Percentiles rank a stretch among this genome's conserved stretches.
Evolutionary conservation across 2,888 invertebrate species (phyloP).

Genomic region (Minunthozetes semirufus): DNA sequence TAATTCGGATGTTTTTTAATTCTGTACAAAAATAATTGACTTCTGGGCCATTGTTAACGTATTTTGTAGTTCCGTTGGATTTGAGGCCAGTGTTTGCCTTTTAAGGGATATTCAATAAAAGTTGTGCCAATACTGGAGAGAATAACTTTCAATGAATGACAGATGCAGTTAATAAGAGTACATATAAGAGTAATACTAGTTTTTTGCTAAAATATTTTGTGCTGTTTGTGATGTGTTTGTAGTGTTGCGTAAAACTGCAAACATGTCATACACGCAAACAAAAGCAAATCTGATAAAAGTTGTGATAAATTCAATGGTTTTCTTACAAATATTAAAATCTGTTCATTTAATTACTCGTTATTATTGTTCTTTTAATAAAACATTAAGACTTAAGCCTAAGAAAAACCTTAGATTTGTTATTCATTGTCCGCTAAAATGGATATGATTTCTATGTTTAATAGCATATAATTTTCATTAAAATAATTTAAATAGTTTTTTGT

Average conservation of each 20-base stretch:
- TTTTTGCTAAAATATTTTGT: not conserved
- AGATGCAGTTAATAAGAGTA: constrained; percentile 17
- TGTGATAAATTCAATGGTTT: too few species aligned
- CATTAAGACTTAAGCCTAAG: not conserved
- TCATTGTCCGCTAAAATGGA: too few species aligned
- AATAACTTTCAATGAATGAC: constrained; percentile 13
- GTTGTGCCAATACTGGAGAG: not conserved
- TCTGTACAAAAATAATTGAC: too few species aligned
- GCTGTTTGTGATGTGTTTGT: not conserved
- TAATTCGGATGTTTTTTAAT: too few species aligned
- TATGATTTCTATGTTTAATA: too few species aligned
- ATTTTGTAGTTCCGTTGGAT: not conserved
- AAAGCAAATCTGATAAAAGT: constrained; percentile 18
- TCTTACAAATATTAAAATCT: constrained; percentile 9
- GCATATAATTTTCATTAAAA: too few species aligned
- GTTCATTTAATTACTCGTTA: not conserved
- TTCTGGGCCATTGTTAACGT: not conserved
- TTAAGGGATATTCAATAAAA: constrained; percentile 11
- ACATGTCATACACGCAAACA: constrained; percentile 19
- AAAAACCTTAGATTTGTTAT: too few species aligned
- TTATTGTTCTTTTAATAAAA: not conserved
- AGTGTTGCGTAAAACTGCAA: constrained; percentile 6
- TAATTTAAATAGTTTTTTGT: too few species aligned
- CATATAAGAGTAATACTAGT: not conserved
- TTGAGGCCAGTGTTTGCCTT: constrained; percentile 11